These are phyloP conservation scores for Serripes groenlandicus DNA, from an alignment of 2,888 invertebrate species.

Conservation along the genomic window DNA sequence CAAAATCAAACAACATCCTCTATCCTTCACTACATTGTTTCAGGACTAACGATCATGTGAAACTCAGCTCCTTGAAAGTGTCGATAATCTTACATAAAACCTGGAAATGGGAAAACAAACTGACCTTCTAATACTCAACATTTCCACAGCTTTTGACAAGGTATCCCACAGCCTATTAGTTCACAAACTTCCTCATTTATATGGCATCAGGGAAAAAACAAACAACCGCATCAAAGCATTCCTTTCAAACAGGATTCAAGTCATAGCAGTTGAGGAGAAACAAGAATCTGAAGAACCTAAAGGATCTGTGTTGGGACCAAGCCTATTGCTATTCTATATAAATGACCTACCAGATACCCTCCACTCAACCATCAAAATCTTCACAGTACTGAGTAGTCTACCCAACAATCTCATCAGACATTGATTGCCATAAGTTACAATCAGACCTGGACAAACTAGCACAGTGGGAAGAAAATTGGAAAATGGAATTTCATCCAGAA, in stretches of 20 bases:
- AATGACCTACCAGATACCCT: too few species aligned
- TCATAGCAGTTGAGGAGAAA: too few species aligned
- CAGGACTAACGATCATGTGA: constrained; percentile 28
- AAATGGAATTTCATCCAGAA: too few species aligned
- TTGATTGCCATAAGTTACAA: not conserved
- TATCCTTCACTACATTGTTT: constrained; percentile 24
- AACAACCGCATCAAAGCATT: not conserved
- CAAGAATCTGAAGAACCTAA: too few species aligned
- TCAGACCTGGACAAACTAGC: not conserved
- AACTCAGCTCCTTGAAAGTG: constrained; percentile 39
- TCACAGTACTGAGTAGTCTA: too few species aligned
- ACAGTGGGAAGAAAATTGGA: too few species aligned
- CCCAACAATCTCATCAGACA: too few species aligned
- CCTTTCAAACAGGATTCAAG: not conserved
- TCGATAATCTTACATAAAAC: not conserved
- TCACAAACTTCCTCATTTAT: constrained; percentile 11
- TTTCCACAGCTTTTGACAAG: constrained; percentile 10
- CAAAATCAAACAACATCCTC: constrained; percentile 20
- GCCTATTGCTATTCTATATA: too few species aligned
- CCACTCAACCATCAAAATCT: too few species aligned
- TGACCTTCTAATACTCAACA: constrained; percentile 7
- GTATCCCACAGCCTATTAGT: constrained; percentile 1
- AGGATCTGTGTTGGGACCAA: too few species aligned
- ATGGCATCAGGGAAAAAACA: too few species aligned
- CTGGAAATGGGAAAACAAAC: constrained; percentile 23